These are phyloP conservation scores for Typhlichthys subterraneus DNA, from an alignment of 2,797 vertebrate species.

Conservation along the genomic window DNA sequence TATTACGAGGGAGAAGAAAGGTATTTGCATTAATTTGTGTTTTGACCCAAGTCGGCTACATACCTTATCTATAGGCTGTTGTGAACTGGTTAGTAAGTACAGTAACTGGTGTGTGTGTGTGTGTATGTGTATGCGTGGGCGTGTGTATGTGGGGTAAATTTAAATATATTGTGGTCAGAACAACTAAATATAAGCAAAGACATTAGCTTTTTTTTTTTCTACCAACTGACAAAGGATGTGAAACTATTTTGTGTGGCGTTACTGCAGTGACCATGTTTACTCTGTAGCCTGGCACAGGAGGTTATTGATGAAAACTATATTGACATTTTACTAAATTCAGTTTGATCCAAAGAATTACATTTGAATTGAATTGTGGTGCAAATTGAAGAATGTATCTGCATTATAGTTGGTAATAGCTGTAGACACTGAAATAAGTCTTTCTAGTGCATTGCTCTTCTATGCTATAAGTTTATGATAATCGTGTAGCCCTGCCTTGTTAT, in stretches of 20 bases:
- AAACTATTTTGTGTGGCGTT: conserved; percentile 26
- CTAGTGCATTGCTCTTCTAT: background rate
- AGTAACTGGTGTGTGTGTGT: conserved; percentile 46
- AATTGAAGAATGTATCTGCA: conserved; percentile 20
- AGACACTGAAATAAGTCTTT: background rate
- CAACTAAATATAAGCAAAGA: conserved; percentile 29
- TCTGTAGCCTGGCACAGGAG: conserved; percentile 45
- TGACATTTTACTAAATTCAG: background rate
- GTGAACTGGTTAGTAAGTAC: conserved; percentile 64
- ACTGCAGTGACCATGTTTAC: conserved; percentile 30
- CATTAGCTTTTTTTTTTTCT: conserved; percentile 32
- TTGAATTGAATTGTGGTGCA: background rate
- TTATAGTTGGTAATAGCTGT: background rate
- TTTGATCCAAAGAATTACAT: conserved; percentile 19
- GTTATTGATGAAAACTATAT: too few species aligned
- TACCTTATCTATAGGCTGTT: conserved; percentile 47
- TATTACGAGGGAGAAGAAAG: background rate
- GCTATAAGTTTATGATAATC: conserved; percentile 1
- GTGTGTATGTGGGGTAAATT: conserved; percentile 36
- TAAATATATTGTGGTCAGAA: conserved; percentile 48
- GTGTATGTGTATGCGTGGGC: conserved; percentile 29
- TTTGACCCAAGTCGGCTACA: conserved; percentile 29
- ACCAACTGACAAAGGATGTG: conserved; percentile 52
- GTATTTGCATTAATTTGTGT: conserved; percentile 9
- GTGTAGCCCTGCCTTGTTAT: conserved; percentile 32